Evolutionary conservation across 2,797 vertebrate species (phyloP), one percentile per base, ranked within the genome.

Genomic region (Micropoecilia bifurca): DNA sequence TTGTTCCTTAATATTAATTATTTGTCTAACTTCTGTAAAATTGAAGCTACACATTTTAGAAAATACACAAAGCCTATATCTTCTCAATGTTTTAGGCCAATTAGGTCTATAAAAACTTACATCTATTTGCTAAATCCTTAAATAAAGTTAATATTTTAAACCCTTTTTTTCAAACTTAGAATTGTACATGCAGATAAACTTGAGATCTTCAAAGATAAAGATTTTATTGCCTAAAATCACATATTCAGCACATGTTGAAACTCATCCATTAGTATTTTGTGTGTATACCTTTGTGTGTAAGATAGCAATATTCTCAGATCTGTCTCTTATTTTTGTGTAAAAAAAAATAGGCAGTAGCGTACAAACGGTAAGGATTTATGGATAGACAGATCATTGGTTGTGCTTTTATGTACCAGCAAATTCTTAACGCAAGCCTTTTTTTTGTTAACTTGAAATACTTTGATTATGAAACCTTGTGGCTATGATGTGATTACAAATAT

Each of bases 361-460:
- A 16, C 8, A 39, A 41, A 39, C 28, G 30, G 18, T 3, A 12
- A 25, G 8, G 20, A 41, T 66, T 39, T 12, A 28, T 28, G 10
- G 10, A 28, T 12, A 4, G n/a, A 57, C 3, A 55, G 53, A n/a
- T 55, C 9, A 68, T n/a, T 7, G 6, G 20, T 36, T 55, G 22
- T 41, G 33, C 22, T 55, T 33, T 39, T 46, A 61, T 75, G 39
- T 61, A 30, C 8, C 39, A 41, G 30, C 6, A 45, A 28, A 55
- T 16, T 43, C 13, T 30, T 14, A 45, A 33, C 0, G 18, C 1
- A 4, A 36, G 47, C 28, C 41, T 82, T 74, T 48, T 41, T 50
- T 74, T 48, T 14, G 18, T 80, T 76, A 57, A 39, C 50, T 53
- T 78, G 10, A 25, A 73, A 84, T 28, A 75, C 48, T 69, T 48